A percentile compares a stretch with the other conserved stretches of the same genome.
phyloP scores from a whole-genome alignment of 2,888 invertebrate genomes.

The Orchesellides sinensis region DNA sequence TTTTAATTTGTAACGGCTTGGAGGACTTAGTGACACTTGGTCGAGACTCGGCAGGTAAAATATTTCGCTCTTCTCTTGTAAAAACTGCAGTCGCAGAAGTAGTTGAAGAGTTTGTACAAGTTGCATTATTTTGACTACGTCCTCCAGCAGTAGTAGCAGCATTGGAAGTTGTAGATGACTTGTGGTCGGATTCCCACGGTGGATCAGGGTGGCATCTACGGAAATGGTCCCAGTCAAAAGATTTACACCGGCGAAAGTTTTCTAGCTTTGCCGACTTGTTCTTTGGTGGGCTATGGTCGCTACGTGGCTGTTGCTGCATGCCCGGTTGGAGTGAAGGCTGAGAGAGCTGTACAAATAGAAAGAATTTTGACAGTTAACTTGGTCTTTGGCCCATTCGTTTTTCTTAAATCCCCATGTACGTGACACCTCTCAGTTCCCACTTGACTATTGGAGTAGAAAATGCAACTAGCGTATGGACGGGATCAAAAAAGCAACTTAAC shows the following conservation, averaged over 20 bases:
- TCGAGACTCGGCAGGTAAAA: conserved; percentile 31
- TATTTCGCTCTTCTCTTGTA: neutral
- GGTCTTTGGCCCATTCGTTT: neutral
- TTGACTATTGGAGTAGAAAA: too few species aligned
- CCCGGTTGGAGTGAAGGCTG: conserved; percentile 6
- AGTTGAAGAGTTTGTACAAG: conserved; percentile 30
- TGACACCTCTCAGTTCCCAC: neutral
- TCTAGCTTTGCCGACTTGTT: conserved; percentile 55
- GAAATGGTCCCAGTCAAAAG: conserved; percentile 70
- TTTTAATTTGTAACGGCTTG: conserved; percentile 41
- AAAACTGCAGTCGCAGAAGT: neutral
- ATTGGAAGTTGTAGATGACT: conserved; percentile 31
- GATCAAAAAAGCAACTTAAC: too few species aligned
- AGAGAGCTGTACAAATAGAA: conserved; percentile 49
- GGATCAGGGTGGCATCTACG: conserved; percentile 20
- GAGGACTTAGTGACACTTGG: conserved; percentile 42
- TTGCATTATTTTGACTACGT: conserved; percentile 16
- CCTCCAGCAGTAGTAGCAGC: neutral
- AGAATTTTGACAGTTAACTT: conserved; percentile 37
- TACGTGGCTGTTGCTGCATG: neutral
- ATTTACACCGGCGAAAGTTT: conserved; percentile 65
- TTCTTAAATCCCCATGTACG: neutral
- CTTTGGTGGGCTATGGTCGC: conserved; percentile 29
- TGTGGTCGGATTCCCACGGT: conserved; percentile 67
- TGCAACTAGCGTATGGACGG: too few species aligned